Evolutionary conservation across 2,113 vertebrate genomes (phyloP), one percentile per base, ranked within the genome.

Genomic region (Thalassarche chlororhynchos): DNA sequence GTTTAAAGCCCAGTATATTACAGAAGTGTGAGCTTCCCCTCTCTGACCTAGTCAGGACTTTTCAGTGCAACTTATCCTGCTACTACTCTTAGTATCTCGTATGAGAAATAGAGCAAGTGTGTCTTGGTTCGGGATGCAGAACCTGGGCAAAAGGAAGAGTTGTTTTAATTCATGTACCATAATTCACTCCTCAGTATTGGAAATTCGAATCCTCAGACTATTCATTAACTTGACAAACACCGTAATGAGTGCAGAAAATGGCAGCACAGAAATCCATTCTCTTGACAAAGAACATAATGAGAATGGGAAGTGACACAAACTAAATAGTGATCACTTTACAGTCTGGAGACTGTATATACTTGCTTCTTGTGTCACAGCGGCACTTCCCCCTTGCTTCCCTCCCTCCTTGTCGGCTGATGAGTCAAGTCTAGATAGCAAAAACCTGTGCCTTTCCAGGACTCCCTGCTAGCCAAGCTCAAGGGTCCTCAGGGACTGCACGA

Each of bases 141-240:
- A 69, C 51, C 12, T 38, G 40, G 52, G 44, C 40, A 77, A 76
- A 52, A 84, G 38, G 52, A 96, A 96, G 70, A 84, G 89, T 85
- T 85, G 84, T 86, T 96, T 97, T 96, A 95, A 96, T 97, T 95
- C 29, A 31, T 47, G 58, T 81, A 49, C 92, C 70, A 89, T 98
- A 97, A 98, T 89, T 98, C 89, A 97, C 57, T 76, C 58, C 17
- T 95, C 61, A 58, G 23, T 95, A 97, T 86, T 96, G 90, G 96
- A 98, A 98, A 98, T 97, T 97, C 87, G 74, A 68, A 97, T 90
- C 94, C 95, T 98, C 66, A 84, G 82, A 79, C 96, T 86, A 97
- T 97, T 97, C 96, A 98, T 98, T 98, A 98, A 96, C 97, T 98
- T 98, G 98, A 98, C 97, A 98, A 98, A 98, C 95, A 98, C 78